Evolutionary conservation across 1,140 invertebrate species (phyloP), one percentile per base, ranked within the genome.

Genomic region (Muscidifurax raptorellus): DNA sequence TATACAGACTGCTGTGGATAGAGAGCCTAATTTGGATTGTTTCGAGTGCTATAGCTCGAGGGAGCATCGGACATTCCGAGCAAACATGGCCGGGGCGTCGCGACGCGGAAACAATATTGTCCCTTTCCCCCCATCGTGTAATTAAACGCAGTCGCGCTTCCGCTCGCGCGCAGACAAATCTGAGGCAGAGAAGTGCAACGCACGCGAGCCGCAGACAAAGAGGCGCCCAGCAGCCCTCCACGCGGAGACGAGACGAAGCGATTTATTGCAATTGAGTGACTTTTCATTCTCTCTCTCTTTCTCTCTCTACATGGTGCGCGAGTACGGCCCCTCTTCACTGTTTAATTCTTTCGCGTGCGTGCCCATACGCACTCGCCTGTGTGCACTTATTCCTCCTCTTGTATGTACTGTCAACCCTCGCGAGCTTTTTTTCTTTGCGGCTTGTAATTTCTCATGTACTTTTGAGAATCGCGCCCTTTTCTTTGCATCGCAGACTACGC

Each of bases 31-130:
- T 80, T 80, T 80, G 78, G 52, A 80, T 80, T 80, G 78, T 80
- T 80, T 80, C 78, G 64, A 27, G 64, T 3, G 72, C n/a, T 40
- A 9, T 40, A 40, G 12, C 25, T 25, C 13, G 27, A 30, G 66
- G 25, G 72, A 22, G 27, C 59, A 28, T 27, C 59, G 52, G 18
- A 25, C 66, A 66, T 80, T 66, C 78, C 59, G 27, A 36, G 36
- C 78, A 80, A 80, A 80, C 78, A 80, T 44, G 78, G 32, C 30
- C 72, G 22, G 71, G 77, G 74, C 64, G 36, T 69, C 32, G 32
- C 75, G 28, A 28, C 72, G 66, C 44, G 84, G 87, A 85, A 85
- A 87, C 86, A 86, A 89, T 88, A 87, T 88, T 89, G 85, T 86
- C 79, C 59, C 59, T 67, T n/a, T n/a, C n/a, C n/a, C n/a, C n/a